Evolutionary conservation across 2,797 vertebrate genomes (phyloP), one percentile per base, ranked within the genome.

Genomic region (Morelia viridis): DNA sequence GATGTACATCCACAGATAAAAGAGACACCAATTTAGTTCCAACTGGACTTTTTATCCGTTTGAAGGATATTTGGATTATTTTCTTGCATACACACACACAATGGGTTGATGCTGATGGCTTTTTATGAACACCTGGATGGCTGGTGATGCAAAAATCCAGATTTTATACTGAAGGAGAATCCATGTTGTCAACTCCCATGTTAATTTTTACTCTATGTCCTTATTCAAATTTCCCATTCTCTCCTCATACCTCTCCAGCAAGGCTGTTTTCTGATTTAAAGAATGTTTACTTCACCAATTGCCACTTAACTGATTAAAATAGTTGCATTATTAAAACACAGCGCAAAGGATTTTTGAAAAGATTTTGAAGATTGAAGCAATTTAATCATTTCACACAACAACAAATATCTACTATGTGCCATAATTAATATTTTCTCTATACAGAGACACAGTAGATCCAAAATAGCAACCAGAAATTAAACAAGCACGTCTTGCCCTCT

Each of bases 21-120:
- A 80, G 92, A 15, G 80, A 58, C 26, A 19, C 88, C 31, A 64
- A 60, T n/a, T 89, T 93, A 93, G 86, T 46, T 28, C 83, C 26
- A 80, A 92, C 65, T 80, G 85, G 91, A 85, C 92, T 93, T 89
- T 71, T 60, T 62, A 90, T 88, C 71, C 83, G 1, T 88, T 91
- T 64, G 31, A 89, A 46, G 53, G 61, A 92, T 91, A 31, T 71
- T 89, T 76, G 61, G 50, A 91, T 35, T 87, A 11, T 8, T 68
- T 68, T 31, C 71, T 94, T 95, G 95, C 87, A 58, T 90, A 91
- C 91, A 86, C 31, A 62, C 24, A 10, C 53, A 60, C 58, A 60
- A 83, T 61, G 35, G 7, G 22, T 7, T 60, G 65, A 87, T 10
- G 12, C 19, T 8, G 60, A 15, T 92, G 87, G 5, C 46, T 26